phyloP scores from a whole-genome alignment of 2,113 vertebrate species.

The Ondatra zibethicus region DNA sequence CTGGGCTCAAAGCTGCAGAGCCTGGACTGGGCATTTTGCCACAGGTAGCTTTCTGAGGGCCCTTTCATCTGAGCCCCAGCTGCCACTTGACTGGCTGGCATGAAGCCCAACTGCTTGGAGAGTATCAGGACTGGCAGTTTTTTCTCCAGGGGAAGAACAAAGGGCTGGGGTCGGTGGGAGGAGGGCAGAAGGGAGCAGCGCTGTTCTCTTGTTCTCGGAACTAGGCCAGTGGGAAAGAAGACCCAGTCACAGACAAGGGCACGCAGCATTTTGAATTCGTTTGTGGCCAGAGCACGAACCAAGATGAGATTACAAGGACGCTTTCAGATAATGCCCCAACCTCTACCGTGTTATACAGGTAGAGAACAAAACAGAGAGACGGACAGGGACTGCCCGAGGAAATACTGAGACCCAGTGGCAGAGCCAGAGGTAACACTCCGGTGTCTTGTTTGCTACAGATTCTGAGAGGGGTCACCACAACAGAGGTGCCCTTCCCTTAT shows the following conservation, averaged over 20 bases:
- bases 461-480: neutral
- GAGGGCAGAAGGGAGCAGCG: conserved; percentile 31
- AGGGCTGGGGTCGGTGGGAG: neutral
- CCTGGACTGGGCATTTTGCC: conserved; percentile 68
- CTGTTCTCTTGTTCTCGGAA: conserved; percentile 15
- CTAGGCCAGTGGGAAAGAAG: conserved; percentile 65
- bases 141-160: conserved; percentile 63
- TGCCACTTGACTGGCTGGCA: conserved; percentile 75
- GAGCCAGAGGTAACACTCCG: neutral
- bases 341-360: neutral
- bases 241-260: conserved; percentile 17
- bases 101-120: conserved; percentile 50
- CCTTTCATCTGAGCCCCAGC: conserved; percentile 77
- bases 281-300: conserved; percentile 40
- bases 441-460: neutral
- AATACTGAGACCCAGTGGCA: neutral
- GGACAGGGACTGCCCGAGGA: neutral
- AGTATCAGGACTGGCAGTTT: conserved; percentile 52
- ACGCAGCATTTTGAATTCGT: conserved; percentile 21
- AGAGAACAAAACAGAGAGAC: neutral
- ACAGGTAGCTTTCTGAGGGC: conserved; percentile 56
- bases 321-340: neutral
- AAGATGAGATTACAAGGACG: neutral
- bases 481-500: neutral
- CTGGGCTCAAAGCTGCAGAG: conserved; percentile 61